phyloP scores from a whole-genome alignment of 2,888 invertebrate genomes.

The Abscondita cerata region DNA sequence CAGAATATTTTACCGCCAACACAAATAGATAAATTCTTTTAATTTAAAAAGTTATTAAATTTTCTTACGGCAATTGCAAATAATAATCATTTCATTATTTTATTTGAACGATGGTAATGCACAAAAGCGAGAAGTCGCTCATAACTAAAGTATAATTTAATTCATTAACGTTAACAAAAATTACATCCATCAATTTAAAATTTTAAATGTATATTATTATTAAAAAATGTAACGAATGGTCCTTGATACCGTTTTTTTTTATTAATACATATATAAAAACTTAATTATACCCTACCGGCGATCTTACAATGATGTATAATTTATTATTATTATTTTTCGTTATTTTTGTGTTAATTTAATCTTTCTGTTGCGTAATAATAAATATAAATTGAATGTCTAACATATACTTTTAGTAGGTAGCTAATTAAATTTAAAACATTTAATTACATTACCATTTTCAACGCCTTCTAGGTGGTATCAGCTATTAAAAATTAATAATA shows the following conservation, averaged over 20 bases:
- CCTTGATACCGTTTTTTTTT: background rate
- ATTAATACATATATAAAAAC: background rate
- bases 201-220: background rate
- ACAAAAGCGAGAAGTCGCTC: too few species aligned
- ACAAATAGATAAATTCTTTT: too few species aligned
- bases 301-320: constrained; percentile 5
- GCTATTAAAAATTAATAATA: constrained; percentile 1
- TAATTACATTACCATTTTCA: constrained; percentile 12
- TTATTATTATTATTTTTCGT: background rate
- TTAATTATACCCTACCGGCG: constrained; percentile 6
- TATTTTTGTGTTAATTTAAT: constrained; percentile 2
- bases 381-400: background rate
- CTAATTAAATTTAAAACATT: constrained; percentile 10
- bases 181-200: background rate
- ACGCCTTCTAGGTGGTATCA: constrained; percentile 4
- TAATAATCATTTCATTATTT: too few species aligned
- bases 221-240: background rate
- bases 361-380: background rate
- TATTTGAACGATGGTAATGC: too few species aligned
- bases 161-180: background rate
- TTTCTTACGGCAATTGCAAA: too few species aligned
- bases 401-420: constrained; percentile 3
- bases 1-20: too few species aligned
- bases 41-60: too few species aligned
- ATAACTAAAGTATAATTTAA: background rate